phyloP scores from a whole-genome alignment of 2,888 invertebrate genomes.

The Dryobota labecula region DNA sequence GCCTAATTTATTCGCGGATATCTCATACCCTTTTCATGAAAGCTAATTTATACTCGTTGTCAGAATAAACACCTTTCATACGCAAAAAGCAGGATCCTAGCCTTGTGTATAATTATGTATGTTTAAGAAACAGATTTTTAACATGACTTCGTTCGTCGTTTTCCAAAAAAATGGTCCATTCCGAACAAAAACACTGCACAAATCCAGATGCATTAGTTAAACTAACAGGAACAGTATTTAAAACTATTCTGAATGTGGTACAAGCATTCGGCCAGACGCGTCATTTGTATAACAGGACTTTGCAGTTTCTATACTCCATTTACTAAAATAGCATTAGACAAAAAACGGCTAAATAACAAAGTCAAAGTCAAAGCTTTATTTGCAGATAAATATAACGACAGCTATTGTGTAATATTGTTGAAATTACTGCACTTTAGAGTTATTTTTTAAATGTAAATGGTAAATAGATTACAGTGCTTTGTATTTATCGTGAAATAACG shows the following conservation, averaged over 20 bases:
- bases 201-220: constrained; percentile 15
- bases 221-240: background rate
- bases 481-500: no score
- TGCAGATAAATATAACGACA: no score
- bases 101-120: background rate
- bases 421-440: no score
- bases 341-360: no score
- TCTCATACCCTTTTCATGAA: constrained; percentile 22
- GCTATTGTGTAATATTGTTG: no score
- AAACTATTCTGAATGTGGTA: constrained; percentile 3
- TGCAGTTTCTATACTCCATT: background rate
- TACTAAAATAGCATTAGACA: no score
- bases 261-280: background rate
- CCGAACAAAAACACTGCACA: constrained; percentile 1
- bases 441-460: no score
- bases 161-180: constrained; percentile 22
- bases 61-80: constrained; percentile 22
- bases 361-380: no score
- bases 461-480: no score
- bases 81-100: background rate
- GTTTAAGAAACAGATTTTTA: constrained; percentile 7
- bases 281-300: background rate
- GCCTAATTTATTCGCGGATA: constrained; percentile 31
- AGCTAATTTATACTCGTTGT: constrained; percentile 35
- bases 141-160: background rate